Conservation (phyloP, 2,888 invertebrate species). For the Ophioninae sp. region DNA sequence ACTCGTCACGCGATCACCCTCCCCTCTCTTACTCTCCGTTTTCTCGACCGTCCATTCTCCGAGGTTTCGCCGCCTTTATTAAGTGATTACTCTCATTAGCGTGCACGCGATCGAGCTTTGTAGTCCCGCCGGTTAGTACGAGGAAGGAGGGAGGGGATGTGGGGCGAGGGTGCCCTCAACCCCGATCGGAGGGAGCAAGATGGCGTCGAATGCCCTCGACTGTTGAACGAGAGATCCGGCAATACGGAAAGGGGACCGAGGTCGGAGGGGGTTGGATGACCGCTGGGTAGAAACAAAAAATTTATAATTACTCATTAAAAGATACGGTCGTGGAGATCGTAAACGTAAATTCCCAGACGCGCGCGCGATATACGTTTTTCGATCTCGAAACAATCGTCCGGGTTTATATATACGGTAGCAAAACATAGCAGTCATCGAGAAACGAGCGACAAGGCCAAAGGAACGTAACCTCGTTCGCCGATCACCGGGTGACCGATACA, state of each 20-base stretch:
- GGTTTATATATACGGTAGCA: conserved; percentile 42
- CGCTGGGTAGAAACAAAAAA: conserved; percentile 22
- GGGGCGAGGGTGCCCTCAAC: conserved; percentile 43
- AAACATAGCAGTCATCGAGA: conserved; percentile 53
- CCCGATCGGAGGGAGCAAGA: conserved; percentile 44
- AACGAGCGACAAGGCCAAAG: conserved; percentile 41
- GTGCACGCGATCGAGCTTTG: conserved; percentile 79
- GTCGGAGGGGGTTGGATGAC: background rate
- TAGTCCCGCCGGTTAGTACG: conserved; percentile 55
- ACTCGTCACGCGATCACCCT: conserved; percentile 66
- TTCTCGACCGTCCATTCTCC: conserved; percentile 16
- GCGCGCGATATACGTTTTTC: conserved; percentile 22
- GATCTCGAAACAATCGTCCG: conserved; percentile 51
- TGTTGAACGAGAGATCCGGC: background rate
- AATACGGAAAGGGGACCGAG: background rate
- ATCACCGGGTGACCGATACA: conserved; percentile 33
- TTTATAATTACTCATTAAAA: conserved; percentile 62
- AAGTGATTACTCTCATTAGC: conserved; percentile 81
- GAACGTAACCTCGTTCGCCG: conserved; percentile 50
- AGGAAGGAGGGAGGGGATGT: background rate
- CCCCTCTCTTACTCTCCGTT: conserved; percentile 1
- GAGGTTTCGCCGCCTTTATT: conserved; percentile 76
- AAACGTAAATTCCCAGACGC: conserved; percentile 61
- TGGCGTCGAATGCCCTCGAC: conserved; percentile 39
- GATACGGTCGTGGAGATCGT: conserved; percentile 51